Base-by-base conservation (phyloP, 1,140 invertebrate genomes). In the Chrysopa pallens region DNA sequence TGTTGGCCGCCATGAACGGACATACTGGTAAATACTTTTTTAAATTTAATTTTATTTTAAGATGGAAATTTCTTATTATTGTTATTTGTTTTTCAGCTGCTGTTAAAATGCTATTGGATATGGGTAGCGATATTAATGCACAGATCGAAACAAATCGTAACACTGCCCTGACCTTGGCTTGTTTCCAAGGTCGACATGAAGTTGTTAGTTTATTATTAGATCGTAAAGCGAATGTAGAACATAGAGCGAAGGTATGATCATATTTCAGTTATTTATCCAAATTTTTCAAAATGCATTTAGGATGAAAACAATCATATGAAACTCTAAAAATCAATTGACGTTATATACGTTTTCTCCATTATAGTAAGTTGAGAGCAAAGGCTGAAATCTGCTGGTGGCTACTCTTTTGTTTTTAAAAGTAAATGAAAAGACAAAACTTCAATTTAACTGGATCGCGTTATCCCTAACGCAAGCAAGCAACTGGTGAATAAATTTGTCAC, bases 1-100 rank as follows among this genome's bases (percentile, higher is more conserved):
- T 99, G 96, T 64, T 99, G 50, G 94, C 96, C 14, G 92, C 96
- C 6, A 98, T 99, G 95, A 98, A 99, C 75, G 95, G 95, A 0
- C 95, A 99, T 66, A 90, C 89, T 23, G 71, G 67, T 68, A 56
- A 51, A 43, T 42, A 40, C 37, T 45, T 23, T 23, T 39, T 23
- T 15, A 27, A 17, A 2, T 43, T 29, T 14, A 28, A 15, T 29
- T 14, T 8, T 44, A 13, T n/a, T 6, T 23, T 8, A 43, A 29
- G 9, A 29, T 36, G 3, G 23, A 33, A 14, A 17, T 9, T 38
- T 23, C 17, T 4, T 28, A 29, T 46, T 15, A 29, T 42, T 13
- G 42, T 46, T 33, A 38, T 17, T 48, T 38, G 46, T 13, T 43
- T 59, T 57, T n/a, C 39, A 64, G 80, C 82, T 42, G 84, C 85